Percentiles rank a stretch among this genome's conserved stretches.
phyloP scores from a whole-genome alignment of 2,888 invertebrate species.

The Aphidius colemani region DNA sequence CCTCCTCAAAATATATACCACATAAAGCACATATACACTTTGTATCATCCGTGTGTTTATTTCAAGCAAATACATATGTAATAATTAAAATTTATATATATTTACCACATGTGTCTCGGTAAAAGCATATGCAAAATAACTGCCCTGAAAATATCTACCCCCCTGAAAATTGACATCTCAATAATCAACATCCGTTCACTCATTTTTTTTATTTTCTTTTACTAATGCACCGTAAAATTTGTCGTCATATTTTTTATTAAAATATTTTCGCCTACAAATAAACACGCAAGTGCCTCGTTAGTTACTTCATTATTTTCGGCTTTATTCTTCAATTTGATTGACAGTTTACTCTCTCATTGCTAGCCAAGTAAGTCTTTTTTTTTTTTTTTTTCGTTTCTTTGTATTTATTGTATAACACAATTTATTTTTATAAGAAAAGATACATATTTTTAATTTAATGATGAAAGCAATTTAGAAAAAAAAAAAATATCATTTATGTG shows the following conservation, averaged over 20 bases:
- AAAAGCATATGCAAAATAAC: no score
- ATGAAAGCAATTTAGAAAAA: no score
- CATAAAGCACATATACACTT: slow-evolving; percentile 23
- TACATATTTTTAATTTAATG: no score
- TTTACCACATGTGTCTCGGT: neutral
- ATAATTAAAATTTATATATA: neutral
- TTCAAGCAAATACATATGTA: slow-evolving; percentile 16
- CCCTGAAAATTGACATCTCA: no score
- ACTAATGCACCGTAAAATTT: slow-evolving; percentile 57
- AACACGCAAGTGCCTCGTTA: slow-evolving; percentile 33
- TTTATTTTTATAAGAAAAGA: no score
- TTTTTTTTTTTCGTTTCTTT: no score
- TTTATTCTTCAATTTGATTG: slow-evolving; percentile 17
- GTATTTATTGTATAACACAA: no score
- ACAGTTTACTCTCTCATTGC: neutral
- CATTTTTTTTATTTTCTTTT: slow-evolving; percentile 6
- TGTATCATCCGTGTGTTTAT: slow-evolving; percentile 16
- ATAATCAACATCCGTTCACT: no score
- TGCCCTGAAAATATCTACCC: no score
- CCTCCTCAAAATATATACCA: slow-evolving; percentile 22
- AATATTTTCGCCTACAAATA: slow-evolving; percentile 14
- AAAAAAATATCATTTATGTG: neutral
- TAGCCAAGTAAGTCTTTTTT: neutral
- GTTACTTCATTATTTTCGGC: slow-evolving; percentile 19
- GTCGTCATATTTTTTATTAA: slow-evolving; percentile 36